Evolutionary conservation across 2,888 invertebrate genomes (phyloP), one percentile per base, ranked within the genome.

Genomic region (Fragum whitleyi): DNA sequence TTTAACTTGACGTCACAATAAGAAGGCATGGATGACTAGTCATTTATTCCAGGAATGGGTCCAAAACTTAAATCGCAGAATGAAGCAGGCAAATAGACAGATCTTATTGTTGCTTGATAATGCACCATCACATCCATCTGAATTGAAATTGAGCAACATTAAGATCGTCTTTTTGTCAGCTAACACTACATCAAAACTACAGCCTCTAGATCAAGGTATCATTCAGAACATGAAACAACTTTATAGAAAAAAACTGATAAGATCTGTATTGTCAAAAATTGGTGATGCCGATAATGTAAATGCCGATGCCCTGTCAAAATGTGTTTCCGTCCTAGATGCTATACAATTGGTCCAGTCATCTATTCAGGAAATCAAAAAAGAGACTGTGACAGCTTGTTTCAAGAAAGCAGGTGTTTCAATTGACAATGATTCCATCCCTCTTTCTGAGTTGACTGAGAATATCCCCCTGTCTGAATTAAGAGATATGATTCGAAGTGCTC

Each of bases 21-120:
- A 74, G 23, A 80, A 80, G 26, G 73, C 75, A 1, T 80, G 83
- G 83, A 80, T 83, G 80, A 78, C 57, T 16, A 23, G 53, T 57
- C 16, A 9, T 5, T 19, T 80, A 2, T 70, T 76, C 47, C 69
- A 68, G 36, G 75, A 75, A 5, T 77, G 71, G 67, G 16, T 76
- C 7, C 70, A 69, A 51, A 42, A 36, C 16, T n/a, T 77, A 3
- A 55, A 77, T 28, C 36, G 67, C 16, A 72, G 65, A 47, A 77
- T 72, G 77, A 72, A 21, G 36, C 2, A 36, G 3, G 55, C 72
- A 39, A 67, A 62, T 28, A 47, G 73, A 26, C 61, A 73, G 21
- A 57, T 77, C 53, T 67, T 67, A 2, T 26, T 77, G 32, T 77
- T 77, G 21, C 21, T 77, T 14, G 77, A 77, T 62, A 77, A 77